Evolutionary conservation across 2,797 vertebrate genomes (phyloP), one percentile per base, ranked within the genome.

Genomic region (Sus cebifrons): DNA sequence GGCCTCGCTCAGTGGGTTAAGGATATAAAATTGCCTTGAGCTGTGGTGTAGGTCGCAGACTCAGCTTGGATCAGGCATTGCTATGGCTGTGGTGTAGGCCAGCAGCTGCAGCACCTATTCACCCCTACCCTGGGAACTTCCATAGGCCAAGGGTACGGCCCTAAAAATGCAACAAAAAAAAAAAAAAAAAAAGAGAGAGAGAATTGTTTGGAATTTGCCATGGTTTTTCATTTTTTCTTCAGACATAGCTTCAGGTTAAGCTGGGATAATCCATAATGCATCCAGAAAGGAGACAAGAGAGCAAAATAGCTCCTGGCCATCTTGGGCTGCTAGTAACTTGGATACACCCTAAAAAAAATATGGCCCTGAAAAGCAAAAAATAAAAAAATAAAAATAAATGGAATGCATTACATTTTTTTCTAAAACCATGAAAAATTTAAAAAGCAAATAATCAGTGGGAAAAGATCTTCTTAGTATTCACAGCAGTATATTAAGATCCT

Each of bases 201-300:
- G 20, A 84, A 54, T 86, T 94, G 65, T 74, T 91, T 93, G 32
- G 32, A 91, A 89, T 91, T 86, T 86, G 36, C 54, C 21, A 27
- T 67, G 65, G 20, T 64, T 64, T 6, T 65, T 64, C 56, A 52
- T 73, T n/a, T 89, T 77, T 65, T 14, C 81, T 81, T 96, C 64
- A 73, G 14, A 70, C 64, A 27, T 49, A 82, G 49, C 18, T 92
- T 81, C 15, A 49, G 21, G 20, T 96, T 92, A 89, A 94, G 21
- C 23, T 87, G 32, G 15, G 18, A 8, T 90, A 67, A 82, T 67
- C 32, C 49, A 36, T 62, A 79, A 82, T 58, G 14, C 79, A 17
- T 89, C 54, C n/a, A 92, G n/a, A 83, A 92, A 87, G 18, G 74
- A 52, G 52, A 84, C 85, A 85, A 88, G 71, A 54, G 29, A 91